Conservation (phyloP, 2,113 vertebrate species). For the Corvus hawaiiensis region DNA sequence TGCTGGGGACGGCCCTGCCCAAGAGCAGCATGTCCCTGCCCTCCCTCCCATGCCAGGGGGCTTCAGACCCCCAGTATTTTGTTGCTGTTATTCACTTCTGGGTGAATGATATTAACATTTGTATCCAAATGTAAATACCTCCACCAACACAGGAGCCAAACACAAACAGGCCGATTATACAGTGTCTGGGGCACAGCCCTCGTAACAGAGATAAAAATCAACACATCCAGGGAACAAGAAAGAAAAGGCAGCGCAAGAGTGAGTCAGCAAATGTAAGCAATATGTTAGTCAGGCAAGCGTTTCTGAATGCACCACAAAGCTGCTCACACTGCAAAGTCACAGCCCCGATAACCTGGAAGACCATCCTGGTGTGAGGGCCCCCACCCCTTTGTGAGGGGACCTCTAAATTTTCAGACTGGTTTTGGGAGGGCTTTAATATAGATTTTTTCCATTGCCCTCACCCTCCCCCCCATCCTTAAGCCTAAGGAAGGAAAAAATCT, state of each 20-base stretch:
- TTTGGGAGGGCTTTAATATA: background rate
- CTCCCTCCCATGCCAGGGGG: accelerated
- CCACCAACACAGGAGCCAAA: background rate
- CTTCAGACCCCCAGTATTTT: background rate
- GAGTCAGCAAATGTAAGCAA: constrained; percentile 43
- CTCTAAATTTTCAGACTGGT: background rate
- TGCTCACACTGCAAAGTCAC: background rate
- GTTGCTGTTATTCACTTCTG: background rate
- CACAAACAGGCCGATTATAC: background rate
- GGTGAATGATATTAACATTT: background rate
- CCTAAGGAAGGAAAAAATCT: background rate
- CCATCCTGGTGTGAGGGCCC: background rate
- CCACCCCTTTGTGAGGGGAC: background rate
- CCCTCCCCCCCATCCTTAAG: background rate
- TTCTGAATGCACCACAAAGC: background rate
- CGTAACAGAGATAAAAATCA: constrained; percentile 51
- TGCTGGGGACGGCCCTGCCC: background rate
- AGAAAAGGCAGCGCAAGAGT: constrained; percentile 35
- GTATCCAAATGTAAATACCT: background rate
- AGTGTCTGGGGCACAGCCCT: constrained; percentile 10
- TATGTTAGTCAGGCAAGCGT: background rate
- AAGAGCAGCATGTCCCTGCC: background rate
- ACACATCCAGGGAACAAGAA: constrained; percentile 6
- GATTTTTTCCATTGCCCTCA: background rate
- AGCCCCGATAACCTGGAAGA: background rate